Evolutionary conservation across 1,140 invertebrate species (phyloP).

Genomic region (Caenorhabditis tropicalis): DNA sequence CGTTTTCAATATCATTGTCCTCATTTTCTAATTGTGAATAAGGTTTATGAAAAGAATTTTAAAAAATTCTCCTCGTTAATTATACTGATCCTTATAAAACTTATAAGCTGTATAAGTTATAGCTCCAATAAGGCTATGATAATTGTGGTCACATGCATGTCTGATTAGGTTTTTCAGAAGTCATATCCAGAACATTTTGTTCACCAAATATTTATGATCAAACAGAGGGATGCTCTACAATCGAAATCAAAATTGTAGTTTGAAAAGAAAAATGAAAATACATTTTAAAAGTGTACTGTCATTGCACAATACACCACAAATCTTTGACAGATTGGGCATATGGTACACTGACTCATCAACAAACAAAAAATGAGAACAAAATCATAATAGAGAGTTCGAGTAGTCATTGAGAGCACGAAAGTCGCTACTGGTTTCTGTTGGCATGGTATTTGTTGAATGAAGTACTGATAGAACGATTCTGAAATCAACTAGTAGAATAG

Average conservation of each 20-base stretch:
- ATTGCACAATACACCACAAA: neutral
- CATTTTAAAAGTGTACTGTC: constrained; percentile 13
- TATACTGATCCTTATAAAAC: no score
- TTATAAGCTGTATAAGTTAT: no score
- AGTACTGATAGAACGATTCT: constrained; percentile 10
- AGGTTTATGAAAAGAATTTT: no score
- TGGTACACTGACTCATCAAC: neutral
- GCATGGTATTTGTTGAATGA: neutral
- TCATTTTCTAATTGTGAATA: no score
- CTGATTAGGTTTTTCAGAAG: no score
- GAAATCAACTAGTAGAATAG: neutral
- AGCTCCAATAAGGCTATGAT: no score
- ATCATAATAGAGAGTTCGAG: neutral
- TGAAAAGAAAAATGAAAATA: neutral
- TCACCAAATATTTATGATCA: constrained; percentile 28
- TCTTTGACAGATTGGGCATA: neutral
- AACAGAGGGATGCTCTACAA: constrained; percentile 9
- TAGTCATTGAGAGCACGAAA: neutral
- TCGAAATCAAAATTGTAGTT: neutral
- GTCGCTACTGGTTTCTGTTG: neutral
- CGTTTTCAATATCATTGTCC: no score
- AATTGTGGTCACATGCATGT: no score
- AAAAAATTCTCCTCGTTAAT: no score
- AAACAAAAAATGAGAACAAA: neutral
- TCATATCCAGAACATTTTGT: no score